Percentiles rank a stretch among this genome's conserved stretches.
phyloP scores from a whole-genome alignment of 1,140 invertebrate species.

The Drosophila tani region DNA sequence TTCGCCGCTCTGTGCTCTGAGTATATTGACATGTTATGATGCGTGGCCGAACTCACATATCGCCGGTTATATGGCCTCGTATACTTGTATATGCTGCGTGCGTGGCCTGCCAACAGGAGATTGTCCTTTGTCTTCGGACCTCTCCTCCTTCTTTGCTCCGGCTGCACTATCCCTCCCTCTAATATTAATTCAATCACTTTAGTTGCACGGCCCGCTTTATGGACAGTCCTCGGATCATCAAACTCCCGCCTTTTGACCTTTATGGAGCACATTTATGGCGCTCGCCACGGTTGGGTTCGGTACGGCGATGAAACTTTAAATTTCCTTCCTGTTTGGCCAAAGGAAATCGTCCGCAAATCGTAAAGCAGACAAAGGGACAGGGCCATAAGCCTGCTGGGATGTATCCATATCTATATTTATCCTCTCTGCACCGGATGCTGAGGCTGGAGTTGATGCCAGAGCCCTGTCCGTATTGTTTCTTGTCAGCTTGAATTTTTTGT shows the following conservation, averaged over 20 bases:
- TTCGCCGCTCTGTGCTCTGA: background rate
- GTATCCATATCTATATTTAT: constrained; percentile 53
- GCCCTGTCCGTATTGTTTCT: constrained; percentile 63
- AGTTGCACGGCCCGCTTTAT: constrained; percentile 50
- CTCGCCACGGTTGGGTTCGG: constrained; percentile 8
- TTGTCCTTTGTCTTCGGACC: constrained; percentile 34
- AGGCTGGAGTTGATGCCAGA: constrained; percentile 7
- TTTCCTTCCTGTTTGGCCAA: constrained; percentile 46
- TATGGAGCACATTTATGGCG: constrained; percentile 28
- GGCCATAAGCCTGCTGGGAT: constrained; percentile 54
- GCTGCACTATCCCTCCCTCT: constrained; percentile 36
- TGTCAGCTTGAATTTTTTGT: constrained; percentile 65
- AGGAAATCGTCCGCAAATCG: constrained; percentile 67
- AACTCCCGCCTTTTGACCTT: constrained; percentile 49
- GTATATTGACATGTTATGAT: constrained; percentile 82
- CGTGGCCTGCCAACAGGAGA: constrained; percentile 48
- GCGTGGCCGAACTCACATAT: constrained; percentile 62
- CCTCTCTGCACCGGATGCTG: constrained; percentile 22
- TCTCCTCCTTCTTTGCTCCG: background rate
- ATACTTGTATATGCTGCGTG: constrained; percentile 49
- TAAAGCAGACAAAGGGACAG: constrained; percentile 61
- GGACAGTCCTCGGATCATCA: constrained; percentile 40
- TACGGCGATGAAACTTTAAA: constrained; percentile 58
- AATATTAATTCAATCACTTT: constrained; percentile 76
- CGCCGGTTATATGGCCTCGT: constrained; percentile 38